Evolutionary conservation across 2,888 invertebrate species (phyloP).

Genomic region (Rosalia funebris): DNA sequence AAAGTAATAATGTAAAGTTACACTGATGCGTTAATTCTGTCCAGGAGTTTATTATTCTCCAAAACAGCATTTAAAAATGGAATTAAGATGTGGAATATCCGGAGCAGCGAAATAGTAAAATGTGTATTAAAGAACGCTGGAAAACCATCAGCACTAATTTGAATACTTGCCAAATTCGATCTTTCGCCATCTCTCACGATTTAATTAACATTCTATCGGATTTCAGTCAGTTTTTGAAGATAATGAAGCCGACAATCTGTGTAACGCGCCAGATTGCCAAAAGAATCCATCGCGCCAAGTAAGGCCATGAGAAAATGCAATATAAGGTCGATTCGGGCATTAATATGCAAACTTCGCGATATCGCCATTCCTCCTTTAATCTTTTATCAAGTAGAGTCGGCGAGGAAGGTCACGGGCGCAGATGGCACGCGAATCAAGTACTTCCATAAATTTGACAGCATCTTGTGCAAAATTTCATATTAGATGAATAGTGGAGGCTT

Average conservation of each 20-base stretch:
- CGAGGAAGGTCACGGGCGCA: conserved; percentile 47
- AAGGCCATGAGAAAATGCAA: conserved; percentile 38
- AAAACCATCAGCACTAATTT: neutral
- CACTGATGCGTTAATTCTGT: too few relatives aligned
- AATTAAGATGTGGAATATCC: too few relatives aligned
- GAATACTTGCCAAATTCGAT: conserved; percentile 2
- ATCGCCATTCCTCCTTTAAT: conserved; percentile 44
- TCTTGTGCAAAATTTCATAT: conserved; percentile 59
- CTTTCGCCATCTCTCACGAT: neutral
- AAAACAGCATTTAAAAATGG: too few relatives aligned
- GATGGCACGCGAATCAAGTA: conserved; percentile 55
- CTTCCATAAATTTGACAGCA: conserved; percentile 59
- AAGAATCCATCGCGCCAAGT: conserved; percentile 24
- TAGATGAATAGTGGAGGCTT: conserved; percentile 49
- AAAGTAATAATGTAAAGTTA: too few relatives aligned
- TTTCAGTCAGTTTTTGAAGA: conserved; percentile 8
- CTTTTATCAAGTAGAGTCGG: conserved; percentile 43
- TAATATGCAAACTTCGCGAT: conserved; percentile 45
- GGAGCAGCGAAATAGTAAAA: too few relatives aligned
- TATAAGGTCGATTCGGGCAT: conserved; percentile 45
- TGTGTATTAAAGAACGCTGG: neutral
- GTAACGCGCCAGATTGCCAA: neutral
- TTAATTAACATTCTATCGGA: conserved; percentile 7
- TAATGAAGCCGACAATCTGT: conserved; percentile 18
- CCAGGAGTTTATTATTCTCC: too few relatives aligned